phyloP scores from a whole-genome alignment of 2,888 invertebrate genomes.

The Orchestes rusci region DNA sequence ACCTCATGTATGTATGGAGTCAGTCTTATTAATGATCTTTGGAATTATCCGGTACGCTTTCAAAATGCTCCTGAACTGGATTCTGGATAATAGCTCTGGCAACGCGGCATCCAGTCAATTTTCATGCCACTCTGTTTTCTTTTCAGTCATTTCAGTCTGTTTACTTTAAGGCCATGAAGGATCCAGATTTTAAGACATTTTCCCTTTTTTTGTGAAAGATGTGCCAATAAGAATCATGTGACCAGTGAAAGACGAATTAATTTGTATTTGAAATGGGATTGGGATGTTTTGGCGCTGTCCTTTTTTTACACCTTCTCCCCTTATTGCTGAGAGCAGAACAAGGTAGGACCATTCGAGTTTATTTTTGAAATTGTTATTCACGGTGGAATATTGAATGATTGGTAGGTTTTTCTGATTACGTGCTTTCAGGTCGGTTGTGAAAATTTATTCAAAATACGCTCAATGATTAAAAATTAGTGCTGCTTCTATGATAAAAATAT shows the following conservation, averaged over 20 bases:
- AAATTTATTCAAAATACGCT: too few relatives aligned
- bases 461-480: too few relatives aligned
- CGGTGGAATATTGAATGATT: too few relatives aligned
- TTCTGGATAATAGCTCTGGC: too few relatives aligned
- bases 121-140: constrained; percentile 21
- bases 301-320: constrained; percentile 16
- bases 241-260: constrained; percentile 1
- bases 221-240: constrained; percentile 17
- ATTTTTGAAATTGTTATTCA: constrained; percentile 17
- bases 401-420: too few relatives aligned
- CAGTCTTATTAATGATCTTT: too few relatives aligned
- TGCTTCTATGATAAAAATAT: too few relatives aligned
- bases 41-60: too few relatives aligned
- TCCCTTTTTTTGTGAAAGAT: constrained; percentile 16
- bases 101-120: constrained; percentile 20
- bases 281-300: constrained; percentile 9
- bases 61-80: too few relatives aligned
- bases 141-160: constrained; percentile 20
- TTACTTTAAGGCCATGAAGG: constrained; percentile 21
- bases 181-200: constrained; percentile 14
- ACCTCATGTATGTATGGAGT: too few relatives aligned
- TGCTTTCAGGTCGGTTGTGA: too few relatives aligned
- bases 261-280: constrained; percentile 18
- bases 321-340: constrained; percentile 19
- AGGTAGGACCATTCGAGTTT: constrained; percentile 15